These are phyloP conservation scores for Hippasteria phrygiana DNA, from an alignment of 53 echinoderm and acorn worm species.

Conservation along the genomic window DNA sequence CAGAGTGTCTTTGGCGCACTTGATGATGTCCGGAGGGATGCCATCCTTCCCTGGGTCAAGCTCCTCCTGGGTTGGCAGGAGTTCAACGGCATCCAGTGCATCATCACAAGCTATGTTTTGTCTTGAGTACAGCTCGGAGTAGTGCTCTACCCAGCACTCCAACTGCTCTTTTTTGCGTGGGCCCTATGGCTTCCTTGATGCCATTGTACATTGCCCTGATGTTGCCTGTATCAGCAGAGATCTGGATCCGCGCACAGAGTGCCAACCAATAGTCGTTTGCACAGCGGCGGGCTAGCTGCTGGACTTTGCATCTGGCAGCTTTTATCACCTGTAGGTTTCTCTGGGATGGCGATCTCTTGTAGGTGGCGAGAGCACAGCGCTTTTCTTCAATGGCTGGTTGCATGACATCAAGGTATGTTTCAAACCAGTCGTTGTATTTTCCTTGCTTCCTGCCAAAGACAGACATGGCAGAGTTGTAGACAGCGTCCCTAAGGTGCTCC, in stretches of 20 bases:
- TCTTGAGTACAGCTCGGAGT: too few relatives aligned
- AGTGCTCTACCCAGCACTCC: too few relatives aligned
- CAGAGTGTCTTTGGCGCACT: too few relatives aligned
- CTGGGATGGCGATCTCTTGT: neutral
- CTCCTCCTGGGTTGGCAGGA: too few relatives aligned
- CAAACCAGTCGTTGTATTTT: neutral
- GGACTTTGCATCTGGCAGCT: neutral
- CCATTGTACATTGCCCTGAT: constrained; percentile 49
- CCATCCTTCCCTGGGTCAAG: too few relatives aligned
- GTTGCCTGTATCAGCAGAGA: constrained; percentile 26
- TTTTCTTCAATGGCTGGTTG: neutral
- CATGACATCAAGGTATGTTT: neutral
- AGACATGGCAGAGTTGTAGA: constrained; percentile 10
- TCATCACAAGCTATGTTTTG: too few relatives aligned
- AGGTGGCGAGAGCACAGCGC: neutral
- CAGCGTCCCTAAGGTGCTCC: constrained; percentile 10
- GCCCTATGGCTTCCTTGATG: constrained; percentile 20
- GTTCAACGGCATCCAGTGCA: too few relatives aligned
- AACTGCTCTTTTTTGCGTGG: neutral
- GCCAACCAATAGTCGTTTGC: constrained; percentile 54
- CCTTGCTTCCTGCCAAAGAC: neutral
- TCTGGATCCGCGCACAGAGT: constrained; percentile 6
- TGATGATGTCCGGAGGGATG: too few relatives aligned
- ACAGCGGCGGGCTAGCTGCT: constrained; percentile 25
- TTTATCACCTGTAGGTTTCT: neutral